These are phyloP conservation scores for Notamacropus eugenii DNA, from an alignment of 2,797 vertebrate genomes.

Conservation along the genomic window DNA sequence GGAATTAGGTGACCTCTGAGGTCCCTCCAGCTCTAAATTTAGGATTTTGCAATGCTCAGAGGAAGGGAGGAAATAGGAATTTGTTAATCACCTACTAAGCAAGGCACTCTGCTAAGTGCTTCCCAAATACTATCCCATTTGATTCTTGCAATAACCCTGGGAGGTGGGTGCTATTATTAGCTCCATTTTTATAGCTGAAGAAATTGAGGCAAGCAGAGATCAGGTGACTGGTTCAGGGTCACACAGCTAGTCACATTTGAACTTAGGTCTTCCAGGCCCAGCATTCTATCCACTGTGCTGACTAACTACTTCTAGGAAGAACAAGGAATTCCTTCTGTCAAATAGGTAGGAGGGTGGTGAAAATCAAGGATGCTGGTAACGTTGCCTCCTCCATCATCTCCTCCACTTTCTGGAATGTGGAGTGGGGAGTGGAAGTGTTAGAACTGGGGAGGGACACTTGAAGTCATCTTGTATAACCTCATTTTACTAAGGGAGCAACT, in stretches of 20 bases:
- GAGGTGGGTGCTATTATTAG: not conserved
- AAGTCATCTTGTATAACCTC: not conserved
- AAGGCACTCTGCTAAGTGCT: not conserved
- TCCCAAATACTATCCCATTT: not conserved
- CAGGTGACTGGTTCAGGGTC: not conserved
- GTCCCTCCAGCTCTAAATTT: not conserved
- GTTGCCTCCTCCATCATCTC: not conserved
- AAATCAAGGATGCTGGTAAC: not conserved
- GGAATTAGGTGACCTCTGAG: not conserved
- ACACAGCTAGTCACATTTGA: not conserved
- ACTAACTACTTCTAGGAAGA: not conserved
- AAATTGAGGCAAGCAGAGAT: not conserved
- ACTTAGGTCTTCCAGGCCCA: not conserved
- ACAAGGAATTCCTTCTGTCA: not conserved
- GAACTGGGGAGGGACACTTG: not conserved
- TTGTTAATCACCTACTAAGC: not conserved
- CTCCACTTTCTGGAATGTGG: not conserved
- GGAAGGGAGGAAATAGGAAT: not conserved
- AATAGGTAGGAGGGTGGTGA: not conserved
- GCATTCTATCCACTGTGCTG: not conserved
- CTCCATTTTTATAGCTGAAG: not conserved
- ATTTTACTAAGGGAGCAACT: not conserved
- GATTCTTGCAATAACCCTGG: not conserved
- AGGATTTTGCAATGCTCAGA: not conserved
- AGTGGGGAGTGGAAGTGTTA: not conserved